These are phyloP conservation scores for Sphenodon punctatus DNA, from an alignment of 2,797 vertebrate genomes.

Conservation along the genomic window DNA sequence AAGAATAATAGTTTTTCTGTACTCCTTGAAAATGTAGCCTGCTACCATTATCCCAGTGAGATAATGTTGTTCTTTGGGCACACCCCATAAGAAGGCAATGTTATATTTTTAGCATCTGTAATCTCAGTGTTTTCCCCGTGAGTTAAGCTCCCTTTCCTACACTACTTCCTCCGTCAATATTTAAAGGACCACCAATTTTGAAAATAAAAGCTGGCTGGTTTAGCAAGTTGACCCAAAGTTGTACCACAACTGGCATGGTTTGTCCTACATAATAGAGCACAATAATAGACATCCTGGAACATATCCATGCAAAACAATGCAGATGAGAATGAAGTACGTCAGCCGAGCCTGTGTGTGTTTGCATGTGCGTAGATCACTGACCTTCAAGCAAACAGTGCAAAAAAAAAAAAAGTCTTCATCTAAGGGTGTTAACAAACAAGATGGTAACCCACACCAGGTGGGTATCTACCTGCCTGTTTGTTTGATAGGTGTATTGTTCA, in stretches of 20 bases:
- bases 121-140: not conserved
- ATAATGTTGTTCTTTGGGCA: not conserved
- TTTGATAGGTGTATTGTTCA: too few species aligned
- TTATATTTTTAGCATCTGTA: too few species aligned
- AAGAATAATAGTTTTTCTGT: not conserved
- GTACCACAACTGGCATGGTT: not conserved
- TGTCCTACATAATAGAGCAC: not conserved
- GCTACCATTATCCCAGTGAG: not conserved
- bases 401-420: not conserved
- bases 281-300: not conserved
- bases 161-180: constrained; percentile 7
- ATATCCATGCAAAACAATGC: not conserved
- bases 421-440: too few species aligned
- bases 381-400: not conserved
- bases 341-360: not conserved
- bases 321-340: not conserved
- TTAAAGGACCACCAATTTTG: constrained; percentile 21
- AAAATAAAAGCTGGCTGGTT: not conserved
- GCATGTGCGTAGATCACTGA: not conserved
- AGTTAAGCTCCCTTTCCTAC: not conserved
- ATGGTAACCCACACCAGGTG: too few species aligned
- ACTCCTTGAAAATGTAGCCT: not conserved
- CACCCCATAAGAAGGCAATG: not conserved
- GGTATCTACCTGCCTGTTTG: too few species aligned
- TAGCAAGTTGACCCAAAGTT: not conserved